Base-by-base conservation (phyloP, 2,888 invertebrate genomes). In the Andrena hattorfiana region DNA sequence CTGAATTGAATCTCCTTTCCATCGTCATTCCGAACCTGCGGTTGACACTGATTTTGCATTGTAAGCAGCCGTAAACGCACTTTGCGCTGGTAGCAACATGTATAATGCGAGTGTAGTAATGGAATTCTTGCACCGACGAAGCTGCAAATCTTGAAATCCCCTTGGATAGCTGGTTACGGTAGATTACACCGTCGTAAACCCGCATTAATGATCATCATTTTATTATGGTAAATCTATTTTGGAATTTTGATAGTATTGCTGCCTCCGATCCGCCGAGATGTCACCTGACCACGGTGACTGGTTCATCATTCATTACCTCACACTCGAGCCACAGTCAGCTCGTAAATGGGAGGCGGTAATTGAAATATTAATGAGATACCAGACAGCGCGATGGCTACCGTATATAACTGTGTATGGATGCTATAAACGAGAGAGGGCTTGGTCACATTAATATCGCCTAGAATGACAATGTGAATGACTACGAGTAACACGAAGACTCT, bases 341-440 rank as follows among this genome's bases (percentile, higher is more conserved):
- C 85, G 77, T 85, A 86, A 86, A 88, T 60, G 81, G 73, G 30
- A 70, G 77, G 62, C 63, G 26, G 81, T 88, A 88, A 88, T 88
- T 88, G 86, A 88, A 88, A 88, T 88, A 87, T 87, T 88, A 87
- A 88, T 88, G 81, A 88, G 86, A 85, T 77, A 77, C 72, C 30
- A 28, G 51, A n/a, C 69, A 81, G 74, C 49, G 74, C 70, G 70
- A 81, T 76, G 83, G 81, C 72, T 30, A 26, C 10, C 56, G 32
- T 26, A 23, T 23, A n/a, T 35, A 35, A 67, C 20, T 74, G 51
- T 70, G 60, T 72, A 77, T 68, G 70, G 51, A 68, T 59, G 75
- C 62, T 78, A 70, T 78, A 84, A 81, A 79, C 73, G 78, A 48
- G 60, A 67, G 76, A 81, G 63, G 82, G 83, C 88, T 83, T 62